Percentiles rank a stretch among this genome's conserved stretches.
phyloP scores from a whole-genome alignment of 2,797 vertebrate species.

The Macropodus opercularis region DNA sequence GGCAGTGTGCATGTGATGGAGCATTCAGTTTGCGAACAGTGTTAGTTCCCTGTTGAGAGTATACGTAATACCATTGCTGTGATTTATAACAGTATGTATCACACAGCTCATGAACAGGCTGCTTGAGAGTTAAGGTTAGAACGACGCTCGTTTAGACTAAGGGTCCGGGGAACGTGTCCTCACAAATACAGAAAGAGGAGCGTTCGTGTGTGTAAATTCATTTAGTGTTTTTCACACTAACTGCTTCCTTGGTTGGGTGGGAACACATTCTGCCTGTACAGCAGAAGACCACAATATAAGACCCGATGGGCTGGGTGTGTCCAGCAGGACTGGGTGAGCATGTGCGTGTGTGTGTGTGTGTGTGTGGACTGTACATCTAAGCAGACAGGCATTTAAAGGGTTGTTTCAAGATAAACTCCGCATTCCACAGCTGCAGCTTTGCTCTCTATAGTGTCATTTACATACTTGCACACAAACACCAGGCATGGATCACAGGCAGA shows the following conservation, averaged over 20 bases:
- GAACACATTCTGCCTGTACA: conserved; percentile 33
- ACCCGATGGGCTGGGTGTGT: conserved; percentile 40
- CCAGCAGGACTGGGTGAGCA: conserved; percentile 8
- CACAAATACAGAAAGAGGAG: not conserved
- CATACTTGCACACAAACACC: conserved; percentile 39
- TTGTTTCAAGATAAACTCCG: conserved; percentile 64
- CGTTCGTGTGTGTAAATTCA: conserved; percentile 7
- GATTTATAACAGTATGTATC: too few species aligned
- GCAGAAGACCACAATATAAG: conserved; percentile 44
- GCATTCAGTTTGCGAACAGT: conserved; percentile 7
- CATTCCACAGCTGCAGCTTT: conserved; percentile 64
- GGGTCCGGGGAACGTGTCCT: not conserved
- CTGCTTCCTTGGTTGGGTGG: conserved; percentile 18
- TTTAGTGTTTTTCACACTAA: conserved; percentile 39
- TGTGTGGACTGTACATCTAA: conserved; percentile 9
- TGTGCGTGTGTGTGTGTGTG: conserved; percentile 16
- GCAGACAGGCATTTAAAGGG: conserved; percentile 49
- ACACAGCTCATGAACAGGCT: not conserved
- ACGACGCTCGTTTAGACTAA: too few species aligned
- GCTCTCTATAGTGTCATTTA: conserved; percentile 61
- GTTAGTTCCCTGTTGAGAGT: not conserved
- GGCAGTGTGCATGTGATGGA: conserved; percentile 16
- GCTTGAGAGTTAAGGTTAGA: not conserved
- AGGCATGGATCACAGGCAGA: conserved; percentile 15
- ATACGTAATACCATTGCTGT: not conserved